These are phyloP conservation scores for Dromiciops gliroides DNA, from an alignment of 2,113 vertebrate species.

Conservation along the genomic window DNA sequence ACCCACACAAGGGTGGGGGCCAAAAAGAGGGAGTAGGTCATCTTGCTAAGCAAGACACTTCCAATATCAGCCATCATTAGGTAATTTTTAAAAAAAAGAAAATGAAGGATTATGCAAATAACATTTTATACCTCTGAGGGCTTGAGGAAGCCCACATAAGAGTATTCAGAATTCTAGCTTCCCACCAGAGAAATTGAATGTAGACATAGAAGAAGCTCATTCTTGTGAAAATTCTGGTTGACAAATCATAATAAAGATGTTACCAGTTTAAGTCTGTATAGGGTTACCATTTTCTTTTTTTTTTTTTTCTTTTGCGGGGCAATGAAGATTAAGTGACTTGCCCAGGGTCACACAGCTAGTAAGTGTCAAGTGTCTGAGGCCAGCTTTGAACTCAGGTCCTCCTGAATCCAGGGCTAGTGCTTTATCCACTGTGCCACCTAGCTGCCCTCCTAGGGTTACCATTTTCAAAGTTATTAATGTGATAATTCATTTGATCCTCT, in stretches of 20 bases:
- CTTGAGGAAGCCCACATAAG: background rate
- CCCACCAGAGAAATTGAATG: background rate
- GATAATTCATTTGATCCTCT: background rate
- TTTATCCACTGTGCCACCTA: too few relatives aligned
- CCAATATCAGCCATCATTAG: too few relatives aligned
- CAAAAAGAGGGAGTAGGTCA: background rate
- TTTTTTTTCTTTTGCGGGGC: too few relatives aligned
- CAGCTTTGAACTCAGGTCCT: too few relatives aligned
- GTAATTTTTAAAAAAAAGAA: slow-evolving; percentile 3
- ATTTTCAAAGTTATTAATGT: background rate
- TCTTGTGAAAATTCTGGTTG: slow-evolving; percentile 30
- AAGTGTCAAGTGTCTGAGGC: too few relatives aligned
- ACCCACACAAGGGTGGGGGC: background rate
- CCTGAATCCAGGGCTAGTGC: too few relatives aligned
- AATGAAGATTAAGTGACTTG: too few relatives aligned
- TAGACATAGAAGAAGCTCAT: background rate
- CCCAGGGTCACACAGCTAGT: too few relatives aligned
- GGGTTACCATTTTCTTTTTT: too few relatives aligned
- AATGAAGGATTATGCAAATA: slow-evolving; percentile 1
- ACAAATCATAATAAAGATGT: background rate
- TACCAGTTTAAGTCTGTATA: background rate
- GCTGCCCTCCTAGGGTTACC: too few relatives aligned
- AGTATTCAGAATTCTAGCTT: slow-evolving; percentile 24
- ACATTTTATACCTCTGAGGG: background rate
- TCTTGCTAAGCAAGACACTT: background rate